Base-by-base conservation (phyloP, 1,140 invertebrate species). In the Drosophila punjabiensis region DNA sequence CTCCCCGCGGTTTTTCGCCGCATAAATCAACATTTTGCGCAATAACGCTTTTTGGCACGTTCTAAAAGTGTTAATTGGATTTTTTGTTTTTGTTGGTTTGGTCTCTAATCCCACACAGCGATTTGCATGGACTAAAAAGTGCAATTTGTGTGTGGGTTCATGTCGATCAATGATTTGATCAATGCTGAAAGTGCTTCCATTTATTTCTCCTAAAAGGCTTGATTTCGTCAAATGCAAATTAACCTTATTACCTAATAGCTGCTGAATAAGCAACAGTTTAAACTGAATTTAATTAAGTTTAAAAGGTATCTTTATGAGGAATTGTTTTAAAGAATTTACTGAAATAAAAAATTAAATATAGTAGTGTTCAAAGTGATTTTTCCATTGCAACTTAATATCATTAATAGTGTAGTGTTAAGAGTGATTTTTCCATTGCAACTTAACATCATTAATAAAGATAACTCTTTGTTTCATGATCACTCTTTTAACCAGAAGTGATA, bases 1-100 rank as follows among this genome's bases (percentile, higher is more conserved):
- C 53, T 65, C 62, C 45, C 50, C 61, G 41, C 16, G 14, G 62
- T 28, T 69, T 68, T 55, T 56, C 1, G 32, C 33, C 18, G 82
- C 82, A 86, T 85, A 86, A 85, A 81, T 85, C 79, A 86, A 71
- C n/a, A 33, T 79, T 56, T 79, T 83, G 81, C 81, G 81, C 76
- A 83, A 83, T 70, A 83, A 76, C 71, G 41, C 69, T 56, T 71
- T 74, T 74, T 86, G 79, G 79, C 82, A 79, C 79, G 82, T 79
- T 86, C 76, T 76, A 67, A 76, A 74, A 65, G 83, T 81, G 83
- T 82, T 86, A 86, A 87, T 86, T 86, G 69, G 61, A 61, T 63
- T 60, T 76, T 43, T 58, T 62, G 69, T 48, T 56, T 56, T 45
- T 50, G 2, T 14, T 47, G 45, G 13, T 8, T 50, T 30, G 18